Evolutionary conservation across 2,888 invertebrate species (phyloP), one percentile per base, ranked within the genome.

Genomic region (Hypselothyrea guttata): DNA sequence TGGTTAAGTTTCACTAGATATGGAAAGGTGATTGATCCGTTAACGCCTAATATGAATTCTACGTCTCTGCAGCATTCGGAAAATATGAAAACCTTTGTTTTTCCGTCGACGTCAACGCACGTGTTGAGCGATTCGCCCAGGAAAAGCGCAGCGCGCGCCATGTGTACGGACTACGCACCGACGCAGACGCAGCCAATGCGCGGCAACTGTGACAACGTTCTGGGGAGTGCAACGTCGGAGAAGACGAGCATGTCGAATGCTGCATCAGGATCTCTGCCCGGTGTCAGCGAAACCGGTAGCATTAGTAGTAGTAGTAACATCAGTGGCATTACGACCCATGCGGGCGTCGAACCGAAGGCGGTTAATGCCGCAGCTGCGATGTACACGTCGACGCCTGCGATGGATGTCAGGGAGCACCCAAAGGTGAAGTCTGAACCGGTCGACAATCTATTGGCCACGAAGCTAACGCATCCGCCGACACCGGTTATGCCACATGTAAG

Each of bases 81-180:
- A 91, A 93, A 78, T 67, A 67, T 94, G 91, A 94, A 93, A 90
- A 93, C 93, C 90, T 93, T 93, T 89, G 93, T 93, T 88, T 94
- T 93, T 89, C 91, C 92, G 88, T 91, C 92, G 86, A 92, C 93
- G 87, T 92, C 93, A 89, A 87, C 88, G 76, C 89, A 89, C 71
- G 82, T 87, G 71, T 83, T 86, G 64, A 88, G 87, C 76, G 85
- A 89, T 68, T 86, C 88, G 65, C 85, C 87, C 67, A 93, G 90
- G 84, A 92, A 94, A 89, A 90, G 93, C 86, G 91, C 92, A 75
- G 92, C 93, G 73, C 91, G 93, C 75, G n/a, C n/a, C 34, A 35
- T 8, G 93, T 94, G 84, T 93, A 93, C 81, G 93, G 94, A 93
- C 87, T 92, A 92, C 83, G 91, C 91, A 57, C 91, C 91, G 61